Conservation (phyloP, 1,140 invertebrate genomes). For the Eumaeus atala region DNA sequence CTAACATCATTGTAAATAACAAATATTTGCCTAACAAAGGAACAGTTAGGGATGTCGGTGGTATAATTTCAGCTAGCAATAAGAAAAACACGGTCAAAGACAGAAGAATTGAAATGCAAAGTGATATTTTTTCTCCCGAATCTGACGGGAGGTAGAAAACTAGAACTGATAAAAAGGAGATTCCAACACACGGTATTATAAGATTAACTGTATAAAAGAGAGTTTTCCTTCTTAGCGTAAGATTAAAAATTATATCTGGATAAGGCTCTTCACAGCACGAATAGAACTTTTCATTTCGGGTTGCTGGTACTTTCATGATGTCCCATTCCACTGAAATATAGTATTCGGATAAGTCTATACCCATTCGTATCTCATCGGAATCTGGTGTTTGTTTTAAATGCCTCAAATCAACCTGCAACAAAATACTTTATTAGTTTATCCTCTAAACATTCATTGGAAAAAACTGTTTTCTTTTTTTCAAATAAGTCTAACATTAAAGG, state of each 20-base stretch:
- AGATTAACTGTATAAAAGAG: constrained; percentile 98
- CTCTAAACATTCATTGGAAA: too few relatives aligned
- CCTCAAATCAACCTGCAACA: constrained; percentile 87
- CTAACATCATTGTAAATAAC: constrained; percentile 99
- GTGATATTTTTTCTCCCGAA: constrained; percentile 97
- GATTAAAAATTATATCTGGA: constrained; percentile 98
- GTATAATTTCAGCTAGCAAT: constrained; percentile 97
- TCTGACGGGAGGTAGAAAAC: constrained; percentile 99
- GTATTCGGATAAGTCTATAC: constrained; percentile 94
- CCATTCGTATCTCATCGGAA: constrained; percentile 88
- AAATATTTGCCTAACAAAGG: constrained; percentile 98
- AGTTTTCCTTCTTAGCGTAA: constrained; percentile 95
- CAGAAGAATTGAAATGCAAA: constrained; percentile 98
- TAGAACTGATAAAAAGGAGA: constrained; percentile 96
- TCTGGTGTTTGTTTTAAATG: constrained; percentile 88
- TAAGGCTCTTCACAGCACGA: constrained; percentile 94
- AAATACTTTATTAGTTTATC: neutral
- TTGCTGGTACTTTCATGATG: constrained; percentile 91
- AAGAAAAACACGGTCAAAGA: constrained; percentile 99
- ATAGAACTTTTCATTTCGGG: constrained; percentile 91
- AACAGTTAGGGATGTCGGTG: constrained; percentile 98
- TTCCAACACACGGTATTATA: constrained; percentile 96
- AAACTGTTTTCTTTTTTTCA: too few relatives aligned
- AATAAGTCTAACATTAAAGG: too few relatives aligned
- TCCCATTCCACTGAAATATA: constrained; percentile 99